These are phyloP conservation scores for Agapornis roseicollis DNA, from an alignment of 2,113 vertebrate species.

Conservation along the genomic window DNA sequence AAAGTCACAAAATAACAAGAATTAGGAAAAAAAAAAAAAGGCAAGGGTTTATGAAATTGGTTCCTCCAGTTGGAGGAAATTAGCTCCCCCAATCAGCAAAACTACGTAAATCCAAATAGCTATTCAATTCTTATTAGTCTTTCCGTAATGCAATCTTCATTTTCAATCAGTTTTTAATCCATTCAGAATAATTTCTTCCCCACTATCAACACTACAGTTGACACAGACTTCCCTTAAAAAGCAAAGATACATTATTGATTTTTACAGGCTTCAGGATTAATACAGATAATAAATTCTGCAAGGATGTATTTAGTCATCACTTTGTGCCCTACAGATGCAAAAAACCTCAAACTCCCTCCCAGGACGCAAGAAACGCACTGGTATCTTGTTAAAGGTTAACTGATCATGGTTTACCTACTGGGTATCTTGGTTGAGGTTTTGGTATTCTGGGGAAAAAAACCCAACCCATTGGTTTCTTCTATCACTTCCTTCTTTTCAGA, in stretches of 20 bases:
- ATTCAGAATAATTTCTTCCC: background rate
- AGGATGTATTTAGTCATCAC: background rate
- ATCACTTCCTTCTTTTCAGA: background rate
- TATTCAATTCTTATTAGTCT: background rate
- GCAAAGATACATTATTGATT: background rate
- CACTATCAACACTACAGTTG: background rate
- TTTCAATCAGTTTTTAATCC: background rate
- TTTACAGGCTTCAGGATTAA: background rate
- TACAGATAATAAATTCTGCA: background rate
- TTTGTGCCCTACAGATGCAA: background rate
- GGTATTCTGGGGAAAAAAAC: background rate
- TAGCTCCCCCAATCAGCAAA: background rate
- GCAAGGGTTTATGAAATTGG: background rate
- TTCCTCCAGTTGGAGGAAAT: background rate
- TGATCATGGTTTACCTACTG: background rate
- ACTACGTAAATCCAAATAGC: background rate
- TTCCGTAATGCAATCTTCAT: background rate
- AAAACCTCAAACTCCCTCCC: background rate
- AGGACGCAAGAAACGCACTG: background rate
- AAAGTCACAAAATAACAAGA: constrained; percentile 57
- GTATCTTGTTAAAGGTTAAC: background rate
- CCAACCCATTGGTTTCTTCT: background rate
- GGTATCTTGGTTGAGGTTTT: background rate
- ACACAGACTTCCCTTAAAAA: background rate
- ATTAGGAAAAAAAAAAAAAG: background rate